A percentile compares a stretch with the other conserved stretches of the same genome.
Conservation (phyloP, 2,797 vertebrate genomes). For the Gallirallus australis region DNA sequence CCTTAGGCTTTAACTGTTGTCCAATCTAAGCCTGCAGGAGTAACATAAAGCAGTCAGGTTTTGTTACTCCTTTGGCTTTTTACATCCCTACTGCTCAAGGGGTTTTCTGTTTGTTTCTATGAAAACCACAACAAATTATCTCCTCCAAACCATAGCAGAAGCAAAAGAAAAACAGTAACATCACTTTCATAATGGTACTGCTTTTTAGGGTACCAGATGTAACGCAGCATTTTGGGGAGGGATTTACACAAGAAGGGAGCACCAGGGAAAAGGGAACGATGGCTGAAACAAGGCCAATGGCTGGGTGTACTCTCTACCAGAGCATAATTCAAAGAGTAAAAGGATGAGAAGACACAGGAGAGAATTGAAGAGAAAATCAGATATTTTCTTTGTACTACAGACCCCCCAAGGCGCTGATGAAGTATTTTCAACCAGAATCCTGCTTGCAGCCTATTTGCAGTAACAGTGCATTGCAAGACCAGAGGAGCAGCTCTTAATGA, state of each 20-base stretch:
- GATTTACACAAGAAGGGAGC: background rate
- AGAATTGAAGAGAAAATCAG: background rate
- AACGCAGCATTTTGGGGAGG: background rate
- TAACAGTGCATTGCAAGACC: background rate
- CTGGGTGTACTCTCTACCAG: background rate
- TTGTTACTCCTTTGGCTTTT: background rate
- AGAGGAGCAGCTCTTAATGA: background rate
- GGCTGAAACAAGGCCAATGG: background rate
- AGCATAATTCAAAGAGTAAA: background rate
- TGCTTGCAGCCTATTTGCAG: background rate
- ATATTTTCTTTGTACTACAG: background rate
- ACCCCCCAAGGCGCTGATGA: fast-evolving
- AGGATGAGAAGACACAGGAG: background rate
- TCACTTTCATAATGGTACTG: fast-evolving
- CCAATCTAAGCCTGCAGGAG: background rate
- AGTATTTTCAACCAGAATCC: background rate
- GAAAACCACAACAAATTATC: background rate
- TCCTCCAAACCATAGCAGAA: background rate
- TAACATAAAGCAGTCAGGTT: background rate
- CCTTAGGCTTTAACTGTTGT: background rate
- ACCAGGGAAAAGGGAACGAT: background rate
- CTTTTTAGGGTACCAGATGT: background rate
- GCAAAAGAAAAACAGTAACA: background rate
- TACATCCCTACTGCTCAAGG: background rate
- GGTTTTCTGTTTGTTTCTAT: background rate